Conservation (phyloP, 2,113 vertebrate genomes). For the Eubucco bourcierii region DNA sequence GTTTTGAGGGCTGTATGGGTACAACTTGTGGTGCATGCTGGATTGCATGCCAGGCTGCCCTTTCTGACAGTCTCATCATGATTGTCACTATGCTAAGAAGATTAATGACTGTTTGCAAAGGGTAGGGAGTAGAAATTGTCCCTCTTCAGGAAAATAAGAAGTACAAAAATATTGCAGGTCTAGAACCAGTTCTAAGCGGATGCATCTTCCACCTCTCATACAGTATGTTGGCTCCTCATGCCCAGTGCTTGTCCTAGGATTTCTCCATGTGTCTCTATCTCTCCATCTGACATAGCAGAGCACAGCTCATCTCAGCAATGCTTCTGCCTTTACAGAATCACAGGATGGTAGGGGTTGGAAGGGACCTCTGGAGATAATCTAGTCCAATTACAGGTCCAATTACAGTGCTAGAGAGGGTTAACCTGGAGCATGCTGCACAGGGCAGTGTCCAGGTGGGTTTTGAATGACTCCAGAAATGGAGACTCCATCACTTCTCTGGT, state of each 20-base stretch:
- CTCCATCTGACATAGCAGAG: neutral
- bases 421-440: no score
- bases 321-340: neutral
- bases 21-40: neutral
- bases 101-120: neutral
- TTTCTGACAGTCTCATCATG: neutral
- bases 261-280: neutral
- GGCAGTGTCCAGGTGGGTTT: no score
- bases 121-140: neutral
- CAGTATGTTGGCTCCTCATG: neutral
- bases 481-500: no score
- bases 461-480: no score
- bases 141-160: neutral
- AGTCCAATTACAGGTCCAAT: no score
- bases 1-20: neutral
- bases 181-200: neutral
- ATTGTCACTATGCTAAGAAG: neutral
- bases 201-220: neutral
- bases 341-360: no score
- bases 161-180: neutral
- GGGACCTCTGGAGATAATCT: no score
- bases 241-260: neutral
- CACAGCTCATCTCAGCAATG: neutral
- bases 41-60: neutral
- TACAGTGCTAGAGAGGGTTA: no score